Conservation (phyloP, 2,113 vertebrate species). For the Microtus pennsylvanicus region DNA sequence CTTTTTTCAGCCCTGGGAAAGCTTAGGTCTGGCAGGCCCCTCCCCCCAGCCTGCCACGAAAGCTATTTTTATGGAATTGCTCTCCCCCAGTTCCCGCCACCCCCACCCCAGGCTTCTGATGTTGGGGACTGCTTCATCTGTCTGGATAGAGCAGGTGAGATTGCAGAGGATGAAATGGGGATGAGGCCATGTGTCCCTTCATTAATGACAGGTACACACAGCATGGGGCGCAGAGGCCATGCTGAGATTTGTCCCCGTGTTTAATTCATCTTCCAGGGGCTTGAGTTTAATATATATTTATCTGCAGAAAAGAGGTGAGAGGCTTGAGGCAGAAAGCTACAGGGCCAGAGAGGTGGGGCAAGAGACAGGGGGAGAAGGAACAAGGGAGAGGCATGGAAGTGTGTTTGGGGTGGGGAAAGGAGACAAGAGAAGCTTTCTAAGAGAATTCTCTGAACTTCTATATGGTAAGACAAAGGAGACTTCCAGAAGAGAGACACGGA, state of each 20-base stretch:
- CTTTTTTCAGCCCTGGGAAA: neutral
- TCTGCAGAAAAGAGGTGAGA: slow-evolving; percentile 33
- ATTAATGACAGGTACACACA: neutral
- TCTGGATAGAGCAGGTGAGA: neutral
- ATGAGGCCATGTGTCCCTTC: slow-evolving; percentile 1
- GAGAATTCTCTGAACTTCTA: neutral
- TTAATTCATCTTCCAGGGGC: slow-evolving; percentile 53
- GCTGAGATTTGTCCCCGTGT: slow-evolving; percentile 34
- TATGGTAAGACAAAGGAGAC: neutral
- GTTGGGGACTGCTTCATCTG: rapidly evolving
- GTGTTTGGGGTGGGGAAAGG: neutral
- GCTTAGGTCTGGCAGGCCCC: neutral
- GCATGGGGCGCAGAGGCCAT: neutral
- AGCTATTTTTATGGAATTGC: slow-evolving; percentile 76
- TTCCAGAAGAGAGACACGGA: neutral
- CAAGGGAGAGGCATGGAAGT: neutral
- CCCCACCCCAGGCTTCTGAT: slow-evolving; percentile 54
- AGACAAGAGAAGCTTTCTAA: neutral
- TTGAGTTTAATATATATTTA: slow-evolving; percentile 61
- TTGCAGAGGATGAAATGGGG: neutral
- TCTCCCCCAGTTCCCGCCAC: neutral
- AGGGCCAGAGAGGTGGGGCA: neutral
- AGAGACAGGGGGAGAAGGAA: neutral
- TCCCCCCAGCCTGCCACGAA: neutral
- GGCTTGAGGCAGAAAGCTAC: neutral